Percentiles rank a stretch among this genome's conserved stretches.
These are phyloP conservation scores for Seira sanloemensis DNA, from an alignment of 2,888 invertebrate species.

Conservation along the genomic window DNA sequence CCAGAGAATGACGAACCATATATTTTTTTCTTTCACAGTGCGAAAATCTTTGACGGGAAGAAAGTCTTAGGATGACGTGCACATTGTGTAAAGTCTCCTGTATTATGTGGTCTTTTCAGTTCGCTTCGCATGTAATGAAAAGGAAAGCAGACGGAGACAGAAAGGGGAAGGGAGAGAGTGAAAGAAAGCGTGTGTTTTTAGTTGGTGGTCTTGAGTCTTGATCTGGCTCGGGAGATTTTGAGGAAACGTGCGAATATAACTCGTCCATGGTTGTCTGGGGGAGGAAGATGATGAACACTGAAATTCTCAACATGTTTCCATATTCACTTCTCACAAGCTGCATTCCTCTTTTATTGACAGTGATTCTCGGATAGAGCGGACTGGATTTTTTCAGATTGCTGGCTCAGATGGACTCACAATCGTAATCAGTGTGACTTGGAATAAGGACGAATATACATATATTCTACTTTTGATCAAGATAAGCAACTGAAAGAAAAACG, in stretches of 20 bases:
- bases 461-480: not conserved
- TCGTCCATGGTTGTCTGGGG: not conserved
- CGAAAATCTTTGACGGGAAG: not conserved
- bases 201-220: not conserved
- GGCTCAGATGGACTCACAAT: not conserved
- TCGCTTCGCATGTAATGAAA: not conserved
- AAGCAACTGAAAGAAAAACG: no score
- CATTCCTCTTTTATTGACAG: not conserved
- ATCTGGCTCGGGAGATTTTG: not conserved
- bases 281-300: not conserved
- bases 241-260: not conserved
- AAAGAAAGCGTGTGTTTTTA: not conserved
- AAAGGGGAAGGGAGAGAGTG: not conserved
- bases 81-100: not conserved
- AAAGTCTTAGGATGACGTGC: not conserved
- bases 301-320: not conserved
- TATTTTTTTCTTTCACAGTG: not conserved
- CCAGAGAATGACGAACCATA: not conserved
- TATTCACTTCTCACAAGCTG: not conserved
- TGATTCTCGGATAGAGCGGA: not conserved
- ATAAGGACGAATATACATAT: not conserved
- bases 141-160: not conserved
- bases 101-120: not conserved
- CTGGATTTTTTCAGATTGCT: no score
- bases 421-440: not conserved